These are phyloP conservation scores for Sebastes hubbsi DNA, from an alignment of 2,797 vertebrate genomes.

Conservation along the genomic window DNA sequence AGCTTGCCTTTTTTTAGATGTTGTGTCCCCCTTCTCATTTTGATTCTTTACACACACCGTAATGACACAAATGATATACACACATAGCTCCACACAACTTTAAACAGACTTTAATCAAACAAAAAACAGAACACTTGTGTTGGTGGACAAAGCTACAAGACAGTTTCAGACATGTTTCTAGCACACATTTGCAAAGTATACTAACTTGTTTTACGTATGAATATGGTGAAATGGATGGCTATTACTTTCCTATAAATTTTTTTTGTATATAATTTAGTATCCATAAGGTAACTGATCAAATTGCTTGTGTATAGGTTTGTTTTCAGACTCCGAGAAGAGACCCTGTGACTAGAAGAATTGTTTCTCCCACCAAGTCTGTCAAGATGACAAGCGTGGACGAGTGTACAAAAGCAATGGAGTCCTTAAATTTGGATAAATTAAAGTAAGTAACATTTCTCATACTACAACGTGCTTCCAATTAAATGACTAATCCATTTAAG, in stretches of 20 bases:
- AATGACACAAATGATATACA: neutral
- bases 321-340: conserved; percentile 96
- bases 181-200: neutral
- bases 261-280: neutral
- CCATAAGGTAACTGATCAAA: neutral
- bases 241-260: neutral
- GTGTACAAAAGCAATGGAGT: conserved; percentile 52
- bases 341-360: conserved; percentile 87
- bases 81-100: neutral
- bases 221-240: neutral
- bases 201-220: neutral
- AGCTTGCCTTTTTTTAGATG: neutral
- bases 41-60: neutral
- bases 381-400: conserved; percentile 75
- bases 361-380: conserved; percentile 82
- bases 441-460: conserved; percentile 76
- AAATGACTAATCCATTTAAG: neutral
- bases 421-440: conserved; percentile 49
- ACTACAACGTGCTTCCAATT: neutral
- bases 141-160: neutral
- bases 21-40: neutral
- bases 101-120: neutral
- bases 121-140: neutral
- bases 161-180: neutral
- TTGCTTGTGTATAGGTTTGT: conserved; percentile 85